A percentile compares a stretch with the other conserved stretches of the same genome.
Evolutionary conservation across 2,888 invertebrate species (phyloP).

Genomic region (Margaritifera margaritifera): DNA sequence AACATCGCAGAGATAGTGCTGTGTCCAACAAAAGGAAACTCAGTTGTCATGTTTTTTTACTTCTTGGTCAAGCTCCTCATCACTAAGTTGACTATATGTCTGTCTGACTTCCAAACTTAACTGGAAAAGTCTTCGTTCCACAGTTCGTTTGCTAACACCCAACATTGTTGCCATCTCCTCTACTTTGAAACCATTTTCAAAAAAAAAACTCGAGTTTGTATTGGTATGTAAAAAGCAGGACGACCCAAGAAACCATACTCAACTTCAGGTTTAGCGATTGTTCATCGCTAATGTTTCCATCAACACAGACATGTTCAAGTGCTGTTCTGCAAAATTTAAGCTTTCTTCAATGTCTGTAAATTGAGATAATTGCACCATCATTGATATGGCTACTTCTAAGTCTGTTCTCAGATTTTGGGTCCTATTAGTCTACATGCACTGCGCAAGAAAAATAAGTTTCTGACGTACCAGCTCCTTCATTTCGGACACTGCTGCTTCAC

Average conservation of each 20-base stretch:
- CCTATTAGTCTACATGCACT: slow-evolving; percentile 13
- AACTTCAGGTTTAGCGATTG: too few species aligned
- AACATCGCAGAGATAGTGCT: slow-evolving; percentile 8
- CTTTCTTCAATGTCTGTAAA: slow-evolving; percentile 5
- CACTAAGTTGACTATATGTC: slow-evolving; percentile 12
- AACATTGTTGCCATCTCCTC: slow-evolving; percentile 13
- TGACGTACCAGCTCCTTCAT: too few species aligned
- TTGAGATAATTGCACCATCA: slow-evolving; percentile 15
- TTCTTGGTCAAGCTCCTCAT: slow-evolving; percentile 11
- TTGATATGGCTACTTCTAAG: slow-evolving; percentile 7
- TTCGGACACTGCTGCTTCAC: too few species aligned
- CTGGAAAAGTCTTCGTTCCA: slow-evolving; percentile 10
- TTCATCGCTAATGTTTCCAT: background rate
- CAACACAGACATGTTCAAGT: slow-evolving; percentile 4
- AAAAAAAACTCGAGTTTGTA: slow-evolving; percentile 9
- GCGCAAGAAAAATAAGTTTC: background rate
- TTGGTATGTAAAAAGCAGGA: slow-evolving; percentile 2
- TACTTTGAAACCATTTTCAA: slow-evolving; percentile 10
- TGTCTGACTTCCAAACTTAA: slow-evolving; percentile 3
- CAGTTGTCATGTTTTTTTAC: slow-evolving; percentile 8
- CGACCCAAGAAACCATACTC: background rate
- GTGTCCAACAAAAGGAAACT: slow-evolving; percentile 15
- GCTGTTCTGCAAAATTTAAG: slow-evolving; percentile 10
- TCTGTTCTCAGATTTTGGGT: slow-evolving; percentile 6
- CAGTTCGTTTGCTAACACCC: slow-evolving; percentile 15